These are phyloP conservation scores for Lycia hirtaria DNA, from an alignment of 2,888 invertebrate species.

Conservation along the genomic window DNA sequence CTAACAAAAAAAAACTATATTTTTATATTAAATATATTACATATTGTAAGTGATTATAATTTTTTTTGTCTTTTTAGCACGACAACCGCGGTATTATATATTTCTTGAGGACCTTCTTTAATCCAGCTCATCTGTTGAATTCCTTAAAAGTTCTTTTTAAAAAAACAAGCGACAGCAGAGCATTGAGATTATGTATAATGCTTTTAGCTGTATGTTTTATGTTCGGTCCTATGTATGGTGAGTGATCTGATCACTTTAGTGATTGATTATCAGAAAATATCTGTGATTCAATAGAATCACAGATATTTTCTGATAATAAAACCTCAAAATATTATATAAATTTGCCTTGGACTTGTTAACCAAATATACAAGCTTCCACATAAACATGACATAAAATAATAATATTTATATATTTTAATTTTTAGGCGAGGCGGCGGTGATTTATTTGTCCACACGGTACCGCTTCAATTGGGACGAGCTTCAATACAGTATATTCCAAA, in stretches of 20 bases:
- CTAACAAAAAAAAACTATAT: too few species aligned
- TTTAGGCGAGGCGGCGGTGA: constrained; percentile 35
- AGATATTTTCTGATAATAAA: too few species aligned
- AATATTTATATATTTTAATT: background rate
- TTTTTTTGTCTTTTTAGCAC: background rate
- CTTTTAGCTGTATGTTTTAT: background rate
- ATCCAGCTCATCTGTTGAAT: constrained; percentile 1
- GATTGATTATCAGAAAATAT: too few species aligned
- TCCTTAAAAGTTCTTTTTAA: constrained; percentile 6
- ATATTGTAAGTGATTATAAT: too few species aligned
- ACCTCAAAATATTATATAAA: too few species aligned
- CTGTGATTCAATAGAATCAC: too few species aligned
- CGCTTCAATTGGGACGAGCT: constrained; percentile 40
- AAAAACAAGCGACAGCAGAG: constrained; percentile 4
- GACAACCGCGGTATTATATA: constrained; percentile 3
- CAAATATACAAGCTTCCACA: background rate
- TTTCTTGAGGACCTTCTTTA: constrained; percentile 2
- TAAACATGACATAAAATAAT: background rate
- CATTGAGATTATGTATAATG: background rate
- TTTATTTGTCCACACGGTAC: constrained; percentile 35
- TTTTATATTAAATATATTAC: too few species aligned
- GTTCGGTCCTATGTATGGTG: constrained; percentile 8
- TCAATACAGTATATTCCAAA: constrained; percentile 33
- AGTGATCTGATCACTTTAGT: too few species aligned
- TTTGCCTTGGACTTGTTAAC: too few species aligned